A percentile compares a stretch with the other conserved stretches of the same genome.
Evolutionary conservation across 2,888 invertebrate genomes (phyloP).

Genomic region (Cheilosia vulpina): DNA sequence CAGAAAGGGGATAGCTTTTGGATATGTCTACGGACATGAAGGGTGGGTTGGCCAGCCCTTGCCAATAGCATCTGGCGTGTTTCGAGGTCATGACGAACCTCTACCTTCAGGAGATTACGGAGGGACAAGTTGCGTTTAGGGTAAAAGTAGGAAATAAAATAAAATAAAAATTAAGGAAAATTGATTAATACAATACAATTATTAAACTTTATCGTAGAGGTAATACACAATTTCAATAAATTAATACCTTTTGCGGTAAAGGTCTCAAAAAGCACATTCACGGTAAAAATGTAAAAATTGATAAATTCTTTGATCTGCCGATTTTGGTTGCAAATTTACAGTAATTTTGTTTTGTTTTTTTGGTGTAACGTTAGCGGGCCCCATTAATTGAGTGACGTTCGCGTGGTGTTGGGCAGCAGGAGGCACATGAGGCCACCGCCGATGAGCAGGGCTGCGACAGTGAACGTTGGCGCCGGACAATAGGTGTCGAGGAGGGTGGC

Average conservation of each 20-base stretch:
- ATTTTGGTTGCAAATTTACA: constrained; percentile 40
- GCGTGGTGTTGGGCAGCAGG: constrained; percentile 94
- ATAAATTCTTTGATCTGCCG: constrained; percentile 72
- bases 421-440: constrained; percentile 95
- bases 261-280: constrained; percentile 39
- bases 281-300: constrained; percentile 51
- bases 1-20: no score
- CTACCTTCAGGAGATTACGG: no score
- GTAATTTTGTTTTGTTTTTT: neutral
- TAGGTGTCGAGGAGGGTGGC: constrained; percentile 93
- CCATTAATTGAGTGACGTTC: constrained; percentile 86
- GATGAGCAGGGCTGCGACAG: constrained; percentile 93
- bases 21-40: no score
- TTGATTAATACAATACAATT: constrained; percentile 61
- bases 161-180: constrained; percentile 40
- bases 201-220: constrained; percentile 67
- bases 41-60: no score
- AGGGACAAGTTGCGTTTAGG: no score
- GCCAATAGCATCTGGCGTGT: no score
- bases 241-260: constrained; percentile 72
- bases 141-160: constrained; percentile 54
- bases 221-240: constrained; percentile 74
- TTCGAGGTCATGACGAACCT: no score
- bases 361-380: neutral
- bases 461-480: constrained; percentile 96